A percentile compares a stretch with the other conserved stretches of the same genome.
These are phyloP conservation scores for Halotydeus destructor DNA, from an alignment of 1,140 invertebrate genomes.

Conservation along the genomic window DNA sequence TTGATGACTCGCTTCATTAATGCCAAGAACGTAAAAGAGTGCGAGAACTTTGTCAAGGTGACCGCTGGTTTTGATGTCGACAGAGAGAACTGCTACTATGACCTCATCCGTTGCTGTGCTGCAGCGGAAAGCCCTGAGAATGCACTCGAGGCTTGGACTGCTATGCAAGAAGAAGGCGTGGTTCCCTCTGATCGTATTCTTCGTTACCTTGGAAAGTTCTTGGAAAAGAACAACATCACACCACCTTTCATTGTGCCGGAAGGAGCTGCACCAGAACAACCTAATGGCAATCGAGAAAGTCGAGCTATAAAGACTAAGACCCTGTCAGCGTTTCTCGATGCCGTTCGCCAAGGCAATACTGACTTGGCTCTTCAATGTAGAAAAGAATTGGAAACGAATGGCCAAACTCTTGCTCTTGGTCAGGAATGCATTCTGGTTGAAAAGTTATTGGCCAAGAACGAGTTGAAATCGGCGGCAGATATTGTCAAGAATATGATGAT, in stretches of 20 bases:
- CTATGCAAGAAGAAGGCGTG: slow-evolving; percentile 19
- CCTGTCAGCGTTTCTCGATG: background rate
- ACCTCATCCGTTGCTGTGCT: slow-evolving; percentile 7
- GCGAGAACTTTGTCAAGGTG: too few relatives aligned
- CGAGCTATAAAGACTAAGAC: background rate
- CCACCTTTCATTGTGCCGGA: slow-evolving; percentile 17
- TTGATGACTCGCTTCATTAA: too few relatives aligned
- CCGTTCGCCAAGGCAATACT: background rate
- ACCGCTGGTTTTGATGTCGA: slow-evolving; percentile 2
- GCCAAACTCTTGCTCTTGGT: background rate
- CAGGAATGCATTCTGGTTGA: slow-evolving; percentile 8
- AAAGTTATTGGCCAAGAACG: slow-evolving; percentile 1
- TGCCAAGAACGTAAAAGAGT: too few relatives aligned
- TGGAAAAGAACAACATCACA: slow-evolving; percentile 11
- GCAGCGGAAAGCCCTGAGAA: slow-evolving; percentile 12
- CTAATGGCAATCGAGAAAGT: background rate
- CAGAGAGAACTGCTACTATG: slow-evolving; percentile 3
- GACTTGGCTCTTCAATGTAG: slow-evolving; percentile 6
- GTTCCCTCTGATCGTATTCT: slow-evolving; percentile 15
- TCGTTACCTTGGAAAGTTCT: slow-evolving; percentile 15
- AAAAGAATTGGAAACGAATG: background rate
- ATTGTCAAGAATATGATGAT: slow-evolving; percentile 3
- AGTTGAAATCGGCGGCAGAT: slow-evolving; percentile 3
- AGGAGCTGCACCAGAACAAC: background rate
- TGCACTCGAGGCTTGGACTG: slow-evolving; percentile 17